Evolutionary conservation across 2,797 vertebrate genomes (phyloP).

Genomic region (Meriones psammophilus): DNA sequence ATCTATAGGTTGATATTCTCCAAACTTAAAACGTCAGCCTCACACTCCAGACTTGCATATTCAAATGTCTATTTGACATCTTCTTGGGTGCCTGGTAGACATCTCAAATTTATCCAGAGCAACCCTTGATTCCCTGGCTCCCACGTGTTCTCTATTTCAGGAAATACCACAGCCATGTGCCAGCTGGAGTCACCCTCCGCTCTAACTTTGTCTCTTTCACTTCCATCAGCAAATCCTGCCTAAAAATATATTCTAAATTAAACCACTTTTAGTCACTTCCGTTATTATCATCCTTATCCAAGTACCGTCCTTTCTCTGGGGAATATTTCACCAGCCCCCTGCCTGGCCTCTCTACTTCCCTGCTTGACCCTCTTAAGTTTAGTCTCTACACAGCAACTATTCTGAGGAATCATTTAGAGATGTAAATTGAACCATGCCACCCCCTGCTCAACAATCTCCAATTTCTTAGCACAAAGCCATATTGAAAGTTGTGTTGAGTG

Average conservation of each 20-base stretch:
- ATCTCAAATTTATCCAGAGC: constrained; percentile 55
- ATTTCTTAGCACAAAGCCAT: constrained; percentile 19
- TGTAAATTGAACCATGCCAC: neutral
- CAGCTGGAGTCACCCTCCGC: constrained; percentile 45
- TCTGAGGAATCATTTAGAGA: constrained; percentile 11
- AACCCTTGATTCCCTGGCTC: constrained; percentile 28
- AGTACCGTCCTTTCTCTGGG: neutral
- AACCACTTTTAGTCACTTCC: constrained; percentile 62
- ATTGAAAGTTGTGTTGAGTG: neutral
- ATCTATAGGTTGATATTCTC: constrained; percentile 43
- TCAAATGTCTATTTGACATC: constrained; percentile 61
- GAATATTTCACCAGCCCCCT: neutral
- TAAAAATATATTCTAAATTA: constrained; percentile 69
- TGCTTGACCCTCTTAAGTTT: neutral
- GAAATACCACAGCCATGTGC: constrained; percentile 61
- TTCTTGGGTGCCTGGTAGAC: constrained; percentile 41
- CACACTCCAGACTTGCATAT: constrained; percentile 45
- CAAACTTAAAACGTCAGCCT: constrained; percentile 64
- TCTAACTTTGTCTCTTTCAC: constrained; percentile 53
- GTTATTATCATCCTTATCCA: constrained; percentile 19
- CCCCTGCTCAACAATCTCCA: neutral
- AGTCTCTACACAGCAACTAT: neutral
- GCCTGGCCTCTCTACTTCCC: constrained; percentile 11
- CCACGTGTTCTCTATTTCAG: constrained; percentile 55
- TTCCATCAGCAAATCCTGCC: constrained; percentile 58